Evolutionary conservation across 2,888 invertebrate species (phyloP).

Genomic region (Noctua pronuba): DNA sequence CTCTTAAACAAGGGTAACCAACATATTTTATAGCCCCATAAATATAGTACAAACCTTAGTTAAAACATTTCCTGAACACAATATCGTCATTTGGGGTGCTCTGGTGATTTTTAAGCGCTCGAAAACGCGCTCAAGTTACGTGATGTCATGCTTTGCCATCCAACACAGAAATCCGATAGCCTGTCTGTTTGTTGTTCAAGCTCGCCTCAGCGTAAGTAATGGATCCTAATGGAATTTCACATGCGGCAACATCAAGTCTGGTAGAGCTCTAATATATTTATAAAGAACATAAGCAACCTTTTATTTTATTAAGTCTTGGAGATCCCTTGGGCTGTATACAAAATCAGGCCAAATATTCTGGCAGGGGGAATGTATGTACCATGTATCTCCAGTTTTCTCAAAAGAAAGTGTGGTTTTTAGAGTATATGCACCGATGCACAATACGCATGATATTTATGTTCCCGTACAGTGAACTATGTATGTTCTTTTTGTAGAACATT

Average conservation of each 20-base stretch:
- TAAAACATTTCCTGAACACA: background rate
- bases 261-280: constrained; percentile 38
- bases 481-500: background rate
- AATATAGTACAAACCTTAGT: background rate
- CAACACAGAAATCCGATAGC: constrained; percentile 45
- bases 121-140: constrained; percentile 17
- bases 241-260: constrained; percentile 44
- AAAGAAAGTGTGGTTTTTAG: background rate
- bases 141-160: constrained; percentile 30
- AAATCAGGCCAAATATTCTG: constrained; percentile 27
- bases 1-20: background rate
- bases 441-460: background rate
- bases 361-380: background rate
- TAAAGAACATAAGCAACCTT: constrained; percentile 48
- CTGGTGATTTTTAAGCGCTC: constrained; percentile 22
- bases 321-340: constrained; percentile 37
- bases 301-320: constrained; percentile 48
- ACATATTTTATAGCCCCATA: background rate
- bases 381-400: background rate
- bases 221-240: constrained; percentile 57
- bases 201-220: constrained; percentile 44
- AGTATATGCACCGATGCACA: background rate
- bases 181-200: constrained; percentile 53
- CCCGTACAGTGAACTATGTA: too few species aligned
- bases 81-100: constrained; percentile 7